Evolutionary conservation across 2,888 invertebrate species (phyloP), one percentile per base, ranked within the genome.

Genomic region (Chymomyza fuscimana): DNA sequence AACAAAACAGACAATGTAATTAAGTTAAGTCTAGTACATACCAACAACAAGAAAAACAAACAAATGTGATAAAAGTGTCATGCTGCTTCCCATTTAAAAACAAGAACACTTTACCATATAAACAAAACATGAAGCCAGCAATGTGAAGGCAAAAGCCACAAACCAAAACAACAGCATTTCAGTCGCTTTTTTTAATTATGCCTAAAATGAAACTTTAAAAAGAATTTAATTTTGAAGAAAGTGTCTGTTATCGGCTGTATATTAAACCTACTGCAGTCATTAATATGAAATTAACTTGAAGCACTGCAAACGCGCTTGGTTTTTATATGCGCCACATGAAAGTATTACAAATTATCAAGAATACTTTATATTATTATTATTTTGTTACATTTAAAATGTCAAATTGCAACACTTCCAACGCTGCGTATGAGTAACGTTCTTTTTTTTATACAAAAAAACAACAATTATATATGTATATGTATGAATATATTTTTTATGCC

Each of bases 1-100:
- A 46, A 50, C 52, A 15, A 59, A 76, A 71, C 40, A 65, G 76
- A 69, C 70, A 66, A 67, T 82, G 75, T 73, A 79, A 81, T 81
- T 82, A 82, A 85, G 78, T 85, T 85, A 82, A 85, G 81, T 71
- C 80, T 86, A 86, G 85, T 76, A 83, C 85, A 86, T 83, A 84
- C 81, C 64, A 72, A 73, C 64, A 78, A 65, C 61, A 69, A 72
- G 60, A 75, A 68, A 77, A 81, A 80, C 82, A 80, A 81, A 79
- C 64, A 76, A 82, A 80, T 87, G 85, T 86, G 87, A 86, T 86
- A 86, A 86, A 82, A 65, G 85, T 87, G 85, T 85, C 87, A 85
- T 85, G 83, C 86, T 86, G 87, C 85, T 85, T 85, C 87, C 85
- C 81, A 78, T 56, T 54, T 69, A 63, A 16, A 15, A 75, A 65